phyloP scores from a whole-genome alignment of 2,113 vertebrate species.

The Addax nasomaculatus region DNA sequence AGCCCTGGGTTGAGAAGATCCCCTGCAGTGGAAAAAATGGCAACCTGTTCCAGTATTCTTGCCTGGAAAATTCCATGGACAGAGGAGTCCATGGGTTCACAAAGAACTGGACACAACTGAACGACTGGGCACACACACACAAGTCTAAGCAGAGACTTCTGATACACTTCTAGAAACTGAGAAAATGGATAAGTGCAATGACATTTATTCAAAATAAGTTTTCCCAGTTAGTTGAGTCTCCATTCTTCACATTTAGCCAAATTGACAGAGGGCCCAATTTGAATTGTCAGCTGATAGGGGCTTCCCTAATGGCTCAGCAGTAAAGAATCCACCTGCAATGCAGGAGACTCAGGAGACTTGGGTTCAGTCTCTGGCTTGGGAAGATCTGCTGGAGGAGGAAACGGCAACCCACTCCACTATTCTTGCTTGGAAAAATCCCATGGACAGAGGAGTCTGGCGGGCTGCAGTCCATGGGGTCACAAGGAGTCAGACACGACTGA shows the following conservation, averaged over 20 bases:
- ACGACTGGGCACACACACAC: accelerated
- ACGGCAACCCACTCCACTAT: background rate
- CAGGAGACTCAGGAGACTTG: background rate
- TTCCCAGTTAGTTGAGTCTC: background rate
- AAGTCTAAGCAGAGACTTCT: background rate
- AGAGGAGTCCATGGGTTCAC: background rate
- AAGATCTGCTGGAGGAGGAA: background rate
- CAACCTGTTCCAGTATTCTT: background rate
- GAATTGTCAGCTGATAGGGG: background rate
- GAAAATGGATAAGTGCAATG: background rate
- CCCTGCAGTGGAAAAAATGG: background rate
- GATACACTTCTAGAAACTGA: background rate
- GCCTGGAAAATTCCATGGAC: background rate
- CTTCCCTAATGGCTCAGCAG: background rate
- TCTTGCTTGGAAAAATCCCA: background rate
- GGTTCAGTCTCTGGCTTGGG: background rate
- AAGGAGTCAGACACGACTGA: background rate
- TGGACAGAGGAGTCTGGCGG: background rate
- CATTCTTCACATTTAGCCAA: background rate
- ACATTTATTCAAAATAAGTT: background rate
- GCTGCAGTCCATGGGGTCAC: background rate
- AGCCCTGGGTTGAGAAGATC: background rate
- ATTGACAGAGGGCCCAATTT: background rate
- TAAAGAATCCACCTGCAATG: background rate
- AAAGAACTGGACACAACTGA: background rate